These are phyloP conservation scores for Alsophila aescularia DNA, from an alignment of 2,888 invertebrate genomes.

Conservation along the genomic window DNA sequence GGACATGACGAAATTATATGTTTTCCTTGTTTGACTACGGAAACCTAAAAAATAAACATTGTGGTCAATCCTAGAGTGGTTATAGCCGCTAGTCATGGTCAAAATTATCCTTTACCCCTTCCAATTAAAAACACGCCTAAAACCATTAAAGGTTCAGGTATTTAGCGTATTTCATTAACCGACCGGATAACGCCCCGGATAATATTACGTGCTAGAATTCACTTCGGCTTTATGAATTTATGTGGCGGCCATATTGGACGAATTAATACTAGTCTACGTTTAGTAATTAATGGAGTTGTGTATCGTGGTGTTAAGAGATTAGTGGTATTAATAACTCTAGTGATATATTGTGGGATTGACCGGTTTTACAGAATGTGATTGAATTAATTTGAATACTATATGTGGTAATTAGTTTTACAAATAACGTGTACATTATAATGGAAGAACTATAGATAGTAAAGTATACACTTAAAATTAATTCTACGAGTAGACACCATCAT, in stretches of 20 bases:
- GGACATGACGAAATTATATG: too few species aligned
- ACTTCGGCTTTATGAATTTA: conserved; percentile 47
- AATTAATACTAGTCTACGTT: conserved; percentile 36
- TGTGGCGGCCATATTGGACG: conserved; percentile 40
- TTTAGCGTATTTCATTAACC: conserved; percentile 52
- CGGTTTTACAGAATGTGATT: background rate
- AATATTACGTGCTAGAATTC: conserved; percentile 50
- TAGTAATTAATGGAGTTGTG: conserved; percentile 37
- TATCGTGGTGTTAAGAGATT: conserved; percentile 37
- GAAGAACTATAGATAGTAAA: too few species aligned
- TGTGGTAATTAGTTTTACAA: background rate
- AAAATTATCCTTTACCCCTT: background rate
- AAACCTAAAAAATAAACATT: background rate
- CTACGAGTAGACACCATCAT: too few species aligned
- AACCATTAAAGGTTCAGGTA: conserved; percentile 23
- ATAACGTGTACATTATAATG: background rate
- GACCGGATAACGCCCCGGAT: conserved; percentile 31
- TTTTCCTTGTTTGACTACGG: too few species aligned
- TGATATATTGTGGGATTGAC: conserved; percentile 29
- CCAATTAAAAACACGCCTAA: conserved; percentile 28
- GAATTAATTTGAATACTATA: background rate
- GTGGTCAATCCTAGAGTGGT: background rate
- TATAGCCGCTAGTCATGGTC: background rate
- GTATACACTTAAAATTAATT: too few species aligned
- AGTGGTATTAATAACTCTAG: conserved; percentile 33